Evolutionary conservation across 2,113 vertebrate genomes (phyloP).

Genomic region (Cairina moschata): DNA sequence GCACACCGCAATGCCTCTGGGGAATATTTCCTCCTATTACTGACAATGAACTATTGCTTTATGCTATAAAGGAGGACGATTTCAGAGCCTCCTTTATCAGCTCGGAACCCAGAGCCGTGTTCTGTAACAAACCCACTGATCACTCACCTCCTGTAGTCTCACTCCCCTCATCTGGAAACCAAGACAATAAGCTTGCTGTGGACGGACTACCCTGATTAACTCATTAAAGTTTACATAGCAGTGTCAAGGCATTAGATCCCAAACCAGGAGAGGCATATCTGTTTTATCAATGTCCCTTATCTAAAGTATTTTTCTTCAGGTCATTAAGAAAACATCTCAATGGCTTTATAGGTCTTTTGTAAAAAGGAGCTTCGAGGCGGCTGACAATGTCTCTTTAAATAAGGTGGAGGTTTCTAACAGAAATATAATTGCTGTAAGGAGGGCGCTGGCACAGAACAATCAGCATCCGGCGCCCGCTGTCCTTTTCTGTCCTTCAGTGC

Average conservation of each 20-base stretch:
- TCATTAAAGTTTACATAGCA: neutral
- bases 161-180: neutral
- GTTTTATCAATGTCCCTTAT: neutral
- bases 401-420: conserved; percentile 23
- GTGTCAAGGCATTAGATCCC: neutral
- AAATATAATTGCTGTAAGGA: conserved; percentile 47
- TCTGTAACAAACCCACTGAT: neutral
- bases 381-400: conserved; percentile 62
- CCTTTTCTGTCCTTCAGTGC: conserved; percentile 57
- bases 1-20: rapidly evolving
- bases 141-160: neutral
- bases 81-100: neutral
- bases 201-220: neutral
- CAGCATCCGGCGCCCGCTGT: neutral
- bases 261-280: neutral
- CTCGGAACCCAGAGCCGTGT: neutral
- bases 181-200: neutral
- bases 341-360: neutral
- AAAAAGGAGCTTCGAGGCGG: conserved; percentile 1
- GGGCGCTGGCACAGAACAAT: conserved; percentile 36
- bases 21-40: neutral
- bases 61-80: neutral
- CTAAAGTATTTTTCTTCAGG: neutral
- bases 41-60: neutral
- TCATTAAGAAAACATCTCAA: neutral